Evolutionary conservation across 2,113 vertebrate genomes (phyloP), one percentile per base, ranked within the genome.

Genomic region (Gnathonemus longibarbis): DNA sequence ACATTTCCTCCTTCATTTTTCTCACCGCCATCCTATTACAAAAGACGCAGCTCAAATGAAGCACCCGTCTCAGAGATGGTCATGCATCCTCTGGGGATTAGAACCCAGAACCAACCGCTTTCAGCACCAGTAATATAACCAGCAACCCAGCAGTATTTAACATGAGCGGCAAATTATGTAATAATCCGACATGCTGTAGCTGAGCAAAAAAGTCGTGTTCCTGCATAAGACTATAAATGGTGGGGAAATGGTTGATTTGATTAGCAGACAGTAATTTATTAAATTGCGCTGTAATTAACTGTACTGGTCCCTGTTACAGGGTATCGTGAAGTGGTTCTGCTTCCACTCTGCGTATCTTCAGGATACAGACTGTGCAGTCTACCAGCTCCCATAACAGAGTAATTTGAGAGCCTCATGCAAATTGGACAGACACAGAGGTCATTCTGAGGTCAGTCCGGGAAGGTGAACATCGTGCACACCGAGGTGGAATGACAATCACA

Each of bases 181-280:
- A 39, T 39, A 80, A 39, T 80, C 31, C 5, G 35, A 80, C 35
- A 42, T 42, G 13, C 35, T 39, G 13, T 27, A 77, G 5, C 31
- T 17, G 1, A 77, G 31, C 35, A 13, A 39, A 17, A 77, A 39
- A 77, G 70, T 77, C 35, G 3, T 39, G 27, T 77, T 77, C 11
- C 15, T 35, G 74, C 74, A 42, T 80, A 42, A 19, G 35, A 42
- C 74, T 27, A 39, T 80, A 80, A 80, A 80, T 80, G 74, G 31
- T 42, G 13, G 35, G 35, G 35, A 80, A 80, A 86, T 49, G 11
- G 10, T 10, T 39, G 21, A 50, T 24, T 86, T 50, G 84, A 86
- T 49, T 86, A 86, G 48, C 84, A 27, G 46, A 86, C 48, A 86
- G n/a, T 87, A 50, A 87, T 27, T 35, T 87, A 56, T 87, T 87